Percentiles rank a stretch among this genome's conserved stretches.
These are phyloP conservation scores for Tautogolabrus adspersus DNA, from an alignment of 2,113 vertebrate species.

Conservation along the genomic window DNA sequence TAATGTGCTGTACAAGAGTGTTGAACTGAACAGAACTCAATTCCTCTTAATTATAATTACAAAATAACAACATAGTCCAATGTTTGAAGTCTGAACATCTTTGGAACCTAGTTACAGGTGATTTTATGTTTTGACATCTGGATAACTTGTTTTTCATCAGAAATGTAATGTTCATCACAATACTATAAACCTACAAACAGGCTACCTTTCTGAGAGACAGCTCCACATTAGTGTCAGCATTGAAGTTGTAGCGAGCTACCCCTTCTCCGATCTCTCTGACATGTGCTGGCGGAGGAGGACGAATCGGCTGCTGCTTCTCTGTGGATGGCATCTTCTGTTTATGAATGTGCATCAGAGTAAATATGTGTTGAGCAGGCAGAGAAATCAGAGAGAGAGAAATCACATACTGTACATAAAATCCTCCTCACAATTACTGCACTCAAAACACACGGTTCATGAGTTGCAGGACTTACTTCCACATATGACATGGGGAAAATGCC, in stretches of 20 bases:
- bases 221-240: conserved; percentile 96
- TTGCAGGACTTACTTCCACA: conserved; percentile 86
- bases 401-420: background rate
- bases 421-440: background rate
- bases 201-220: conserved; percentile 94
- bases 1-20: background rate
- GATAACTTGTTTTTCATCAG: no score
- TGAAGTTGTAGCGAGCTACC: conserved; percentile 96
- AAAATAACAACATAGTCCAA: no score
- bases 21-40: background rate
- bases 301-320: conserved; percentile 93
- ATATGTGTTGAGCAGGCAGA: background rate
- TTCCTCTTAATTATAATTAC: no score
- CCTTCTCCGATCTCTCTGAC: conserved; percentile 95
- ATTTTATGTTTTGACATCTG: no score
- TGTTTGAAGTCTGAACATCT: no score
- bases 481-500: conserved; percentile 98
- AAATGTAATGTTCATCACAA: no score
- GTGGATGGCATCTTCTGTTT: conserved; percentile 88
- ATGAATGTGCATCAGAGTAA: conserved; percentile 1
- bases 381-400: background rate
- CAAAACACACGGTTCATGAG: background rate
- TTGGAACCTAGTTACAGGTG: no score
- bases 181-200: background rate
- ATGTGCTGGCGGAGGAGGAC: conserved; percentile 95